A percentile compares a stretch with the other conserved stretches of the same genome.
Conservation (phyloP, 2,888 invertebrate genomes). For the Volucella zonaria region DNA sequence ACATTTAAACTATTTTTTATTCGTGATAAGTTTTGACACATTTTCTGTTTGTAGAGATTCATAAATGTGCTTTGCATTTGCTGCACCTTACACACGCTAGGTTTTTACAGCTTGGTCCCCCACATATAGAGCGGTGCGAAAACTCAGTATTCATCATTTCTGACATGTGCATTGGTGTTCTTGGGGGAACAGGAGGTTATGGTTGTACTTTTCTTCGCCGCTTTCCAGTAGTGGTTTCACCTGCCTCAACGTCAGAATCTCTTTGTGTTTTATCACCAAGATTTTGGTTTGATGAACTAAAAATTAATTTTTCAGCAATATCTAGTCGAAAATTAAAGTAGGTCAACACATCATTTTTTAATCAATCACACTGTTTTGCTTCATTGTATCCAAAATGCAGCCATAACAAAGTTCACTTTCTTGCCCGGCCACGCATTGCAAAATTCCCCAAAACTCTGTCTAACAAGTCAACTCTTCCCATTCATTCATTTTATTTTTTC, state of each 20-base stretch:
- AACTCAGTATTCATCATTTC: neutral
- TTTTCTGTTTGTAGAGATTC: neutral
- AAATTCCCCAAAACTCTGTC: neutral
- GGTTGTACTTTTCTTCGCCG: neutral
- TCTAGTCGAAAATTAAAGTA: neutral
- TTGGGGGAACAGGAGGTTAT: neutral
- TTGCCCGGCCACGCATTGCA: neutral
- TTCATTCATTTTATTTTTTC: neutral
- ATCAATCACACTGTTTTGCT: too few species aligned
- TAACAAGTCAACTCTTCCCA: neutral
- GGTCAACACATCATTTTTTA: neutral
- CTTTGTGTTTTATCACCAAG: neutral
- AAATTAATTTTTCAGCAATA: neutral
- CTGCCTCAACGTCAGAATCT: neutral
- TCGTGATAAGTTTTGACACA: neutral
- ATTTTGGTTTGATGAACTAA: too few species aligned
- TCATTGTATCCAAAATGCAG: too few species aligned
- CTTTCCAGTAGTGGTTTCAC: neutral
- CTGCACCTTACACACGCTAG: neutral
- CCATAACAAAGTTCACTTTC: too few species aligned
- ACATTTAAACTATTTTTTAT: neutral
- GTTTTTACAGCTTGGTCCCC: neutral
- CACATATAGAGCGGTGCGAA: neutral
- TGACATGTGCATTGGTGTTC: neutral
- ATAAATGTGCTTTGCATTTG: neutral